Evolutionary conservation across 64 coral and sea anemone species (phyloP).

Genomic region (Stichodactyla mertensii): DNA sequence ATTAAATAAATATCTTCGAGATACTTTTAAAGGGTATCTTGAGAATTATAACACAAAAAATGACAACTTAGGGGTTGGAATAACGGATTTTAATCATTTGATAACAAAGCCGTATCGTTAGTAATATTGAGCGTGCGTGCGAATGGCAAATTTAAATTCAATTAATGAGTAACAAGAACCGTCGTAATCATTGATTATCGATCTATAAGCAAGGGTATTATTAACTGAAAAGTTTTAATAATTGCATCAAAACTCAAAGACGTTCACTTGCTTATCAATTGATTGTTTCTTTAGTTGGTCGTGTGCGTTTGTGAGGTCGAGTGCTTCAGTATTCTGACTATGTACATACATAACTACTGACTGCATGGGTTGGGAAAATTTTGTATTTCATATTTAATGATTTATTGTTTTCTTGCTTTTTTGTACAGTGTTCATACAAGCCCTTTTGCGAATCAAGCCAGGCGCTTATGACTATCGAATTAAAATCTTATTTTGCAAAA

Average conservation of each 20-base stretch:
- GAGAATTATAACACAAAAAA: not conserved
- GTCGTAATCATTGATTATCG: too few species aligned
- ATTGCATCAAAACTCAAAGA: too few species aligned
- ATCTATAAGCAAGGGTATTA: too few species aligned
- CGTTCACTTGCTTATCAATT: too few species aligned
- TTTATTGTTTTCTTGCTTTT: not conserved
- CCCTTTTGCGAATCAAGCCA: constrained; percentile 1
- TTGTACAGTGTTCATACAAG: constrained; percentile 5
- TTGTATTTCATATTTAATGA: not conserved
- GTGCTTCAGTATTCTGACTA: too few species aligned
- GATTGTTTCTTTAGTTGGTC: too few species aligned
- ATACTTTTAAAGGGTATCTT: not conserved
- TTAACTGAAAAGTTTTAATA: too few species aligned
- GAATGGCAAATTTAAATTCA: not conserved
- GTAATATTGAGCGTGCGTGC: not conserved
- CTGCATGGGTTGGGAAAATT: too few species aligned
- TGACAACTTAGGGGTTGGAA: not conserved
- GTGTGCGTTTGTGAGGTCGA: too few species aligned
- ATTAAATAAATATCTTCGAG: not conserved
- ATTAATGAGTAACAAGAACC: too few species aligned
- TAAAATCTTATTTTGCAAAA: not conserved
- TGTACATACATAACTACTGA: too few species aligned
- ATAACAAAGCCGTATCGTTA: not conserved
- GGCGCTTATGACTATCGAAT: not conserved
- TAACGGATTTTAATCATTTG: not conserved